Evolutionary conservation across 2,797 vertebrate species (phyloP).

Genomic region (Apodemus agrarius): DNA sequence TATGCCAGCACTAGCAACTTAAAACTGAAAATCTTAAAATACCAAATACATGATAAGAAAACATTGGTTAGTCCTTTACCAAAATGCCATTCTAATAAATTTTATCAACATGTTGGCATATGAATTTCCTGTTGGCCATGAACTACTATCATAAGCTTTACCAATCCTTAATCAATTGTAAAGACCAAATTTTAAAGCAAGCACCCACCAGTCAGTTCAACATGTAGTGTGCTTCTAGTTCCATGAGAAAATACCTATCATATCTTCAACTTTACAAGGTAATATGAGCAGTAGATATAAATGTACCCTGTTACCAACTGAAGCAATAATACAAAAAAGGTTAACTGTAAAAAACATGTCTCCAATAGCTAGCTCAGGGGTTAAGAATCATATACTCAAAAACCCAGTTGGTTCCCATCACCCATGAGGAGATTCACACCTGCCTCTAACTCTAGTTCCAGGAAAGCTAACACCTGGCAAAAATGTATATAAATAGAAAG

Average conservation of each 20-base stretch:
- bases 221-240: neutral
- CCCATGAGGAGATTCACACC: neutral
- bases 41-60: conserved; percentile 32
- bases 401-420: neutral
- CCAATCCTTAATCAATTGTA: neutral
- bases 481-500: neutral
- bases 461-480: neutral
- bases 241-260: neutral
- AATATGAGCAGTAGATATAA: neutral
- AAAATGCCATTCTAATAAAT: neutral
- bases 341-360: neutral
- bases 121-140: conserved; percentile 1
- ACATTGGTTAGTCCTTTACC: neutral
- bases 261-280: neutral
- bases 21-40: conserved; percentile 50
- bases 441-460: neutral
- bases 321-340: conserved; percentile 51
- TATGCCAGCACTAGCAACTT: neutral
- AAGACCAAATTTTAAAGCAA: conserved; percentile 59
- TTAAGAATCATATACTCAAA: neutral
- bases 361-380: neutral
- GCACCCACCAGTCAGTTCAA: neutral
- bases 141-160: conserved; percentile 42
- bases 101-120: neutral
- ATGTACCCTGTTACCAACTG: neutral